Conservation (phyloP, 2,888 invertebrate species). For the Balanococcus diminutus region DNA sequence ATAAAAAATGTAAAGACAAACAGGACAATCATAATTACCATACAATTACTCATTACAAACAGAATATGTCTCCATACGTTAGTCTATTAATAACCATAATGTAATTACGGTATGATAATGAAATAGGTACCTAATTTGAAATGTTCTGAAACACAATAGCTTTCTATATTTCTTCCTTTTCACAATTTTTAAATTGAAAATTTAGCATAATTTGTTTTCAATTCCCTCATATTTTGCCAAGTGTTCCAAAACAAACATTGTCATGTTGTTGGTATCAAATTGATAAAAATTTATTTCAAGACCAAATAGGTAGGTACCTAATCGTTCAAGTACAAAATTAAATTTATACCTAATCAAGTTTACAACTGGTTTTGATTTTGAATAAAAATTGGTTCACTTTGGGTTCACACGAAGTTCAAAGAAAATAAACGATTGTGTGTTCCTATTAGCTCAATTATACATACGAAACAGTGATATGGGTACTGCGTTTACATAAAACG, state of each 20-base stretch:
- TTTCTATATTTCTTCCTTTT: background rate
- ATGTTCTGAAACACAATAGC: background rate
- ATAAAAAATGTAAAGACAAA: conserved; percentile 6
- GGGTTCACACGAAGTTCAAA: background rate
- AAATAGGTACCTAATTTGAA: background rate
- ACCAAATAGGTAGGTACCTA: too few relatives aligned
- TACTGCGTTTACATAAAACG: background rate
- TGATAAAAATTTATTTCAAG: too few relatives aligned
- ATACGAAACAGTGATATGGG: background rate
- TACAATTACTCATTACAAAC: conserved; percentile 11
- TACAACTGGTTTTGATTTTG: background rate
- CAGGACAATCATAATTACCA: background rate
- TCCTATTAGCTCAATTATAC: background rate
- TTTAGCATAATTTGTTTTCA: background rate
- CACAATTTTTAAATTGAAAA: background rate
- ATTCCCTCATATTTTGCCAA: background rate
- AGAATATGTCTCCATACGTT: background rate
- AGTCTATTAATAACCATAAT: conserved; percentile 3
- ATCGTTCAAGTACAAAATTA: background rate
- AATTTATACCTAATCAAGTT: background rate
- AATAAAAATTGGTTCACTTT: background rate
- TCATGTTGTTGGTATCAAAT: too few relatives aligned
- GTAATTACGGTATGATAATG: background rate
- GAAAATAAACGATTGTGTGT: background rate
- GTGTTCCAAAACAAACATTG: too few relatives aligned